A percentile compares a stretch with the other conserved stretches of the same genome.
Conservation (phyloP, 2,888 invertebrate genomes). For the Melipona bicolor region DNA sequence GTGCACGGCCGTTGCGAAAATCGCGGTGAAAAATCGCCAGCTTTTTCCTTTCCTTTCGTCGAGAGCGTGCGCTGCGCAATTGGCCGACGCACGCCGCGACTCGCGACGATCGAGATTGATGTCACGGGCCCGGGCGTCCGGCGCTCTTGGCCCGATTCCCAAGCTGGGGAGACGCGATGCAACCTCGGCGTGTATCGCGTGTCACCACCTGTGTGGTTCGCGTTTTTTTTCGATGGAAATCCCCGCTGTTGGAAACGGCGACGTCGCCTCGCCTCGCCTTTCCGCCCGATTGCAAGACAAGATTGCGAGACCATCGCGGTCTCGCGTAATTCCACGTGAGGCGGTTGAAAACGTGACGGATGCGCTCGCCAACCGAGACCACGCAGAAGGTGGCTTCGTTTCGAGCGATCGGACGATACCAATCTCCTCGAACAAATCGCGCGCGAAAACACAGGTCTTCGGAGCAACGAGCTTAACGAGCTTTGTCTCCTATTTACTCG, state of each 20-base stretch:
- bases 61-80: conserved; percentile 42
- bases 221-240: not conserved
- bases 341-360: conserved; percentile 14
- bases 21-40: not conserved
- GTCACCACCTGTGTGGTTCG: not conserved
- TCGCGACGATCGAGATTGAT: conserved; percentile 74
- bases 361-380: not conserved
- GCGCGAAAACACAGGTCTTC: too few species aligned
- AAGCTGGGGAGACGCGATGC: conserved; percentile 56
- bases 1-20: conserved; percentile 16
- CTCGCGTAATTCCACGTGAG: not conserved
- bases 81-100: conserved; percentile 29
- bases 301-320: not conserved
- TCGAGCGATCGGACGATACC: not conserved
- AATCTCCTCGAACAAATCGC: too few species aligned
- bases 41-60: not conserved
- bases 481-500: too few species aligned
- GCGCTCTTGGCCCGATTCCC: conserved; percentile 82
- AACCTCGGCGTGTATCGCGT: conserved; percentile 8
- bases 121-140: conserved; percentile 76
- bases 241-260: not conserved
- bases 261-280: not conserved
- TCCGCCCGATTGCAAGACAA: conserved; percentile 1
- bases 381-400: conserved; percentile 6
- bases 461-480: too few species aligned